Conservation (phyloP, 2,113 vertebrate species). For the Nannospalax galili region DNA sequence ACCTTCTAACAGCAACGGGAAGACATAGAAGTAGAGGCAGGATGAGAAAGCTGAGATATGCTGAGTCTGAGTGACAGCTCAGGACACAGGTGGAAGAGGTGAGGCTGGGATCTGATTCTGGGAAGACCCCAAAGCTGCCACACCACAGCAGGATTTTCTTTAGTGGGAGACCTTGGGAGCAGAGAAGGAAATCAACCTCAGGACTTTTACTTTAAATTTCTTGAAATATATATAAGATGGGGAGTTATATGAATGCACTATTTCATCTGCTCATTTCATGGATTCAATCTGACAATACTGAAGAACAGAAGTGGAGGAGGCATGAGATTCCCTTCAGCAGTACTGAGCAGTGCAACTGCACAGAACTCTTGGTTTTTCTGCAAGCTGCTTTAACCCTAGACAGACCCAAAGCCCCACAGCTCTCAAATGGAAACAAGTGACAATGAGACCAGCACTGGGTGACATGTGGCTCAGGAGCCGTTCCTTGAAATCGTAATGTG, state of each 20-base stretch:
- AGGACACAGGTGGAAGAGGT: neutral
- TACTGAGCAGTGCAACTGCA: neutral
- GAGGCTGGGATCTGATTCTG: neutral
- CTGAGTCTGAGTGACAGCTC: neutral
- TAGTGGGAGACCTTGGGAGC: neutral
- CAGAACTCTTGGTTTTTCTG: neutral
- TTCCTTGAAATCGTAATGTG: neutral
- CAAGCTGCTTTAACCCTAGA: slow-evolving; percentile 10
- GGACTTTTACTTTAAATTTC: neutral
- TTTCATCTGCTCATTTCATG: neutral
- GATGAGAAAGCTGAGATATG: neutral
- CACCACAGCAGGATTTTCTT: neutral
- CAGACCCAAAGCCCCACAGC: neutral
- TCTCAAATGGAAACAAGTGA: neutral
- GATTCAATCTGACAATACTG: neutral
- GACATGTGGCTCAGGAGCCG: neutral
- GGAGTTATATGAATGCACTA: neutral
- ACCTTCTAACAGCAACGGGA: neutral
- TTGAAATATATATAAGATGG: neutral
- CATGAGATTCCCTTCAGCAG: neutral
- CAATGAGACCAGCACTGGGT: neutral
- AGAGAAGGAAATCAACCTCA: neutral
- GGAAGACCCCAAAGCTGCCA: neutral
- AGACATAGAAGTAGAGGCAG: neutral
- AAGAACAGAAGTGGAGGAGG: neutral